A percentile compares a stretch with the other conserved stretches of the same genome.
phyloP scores from a whole-genome alignment of 64 coral and sea anemone genomes.

The Stylophora pistillata region DNA sequence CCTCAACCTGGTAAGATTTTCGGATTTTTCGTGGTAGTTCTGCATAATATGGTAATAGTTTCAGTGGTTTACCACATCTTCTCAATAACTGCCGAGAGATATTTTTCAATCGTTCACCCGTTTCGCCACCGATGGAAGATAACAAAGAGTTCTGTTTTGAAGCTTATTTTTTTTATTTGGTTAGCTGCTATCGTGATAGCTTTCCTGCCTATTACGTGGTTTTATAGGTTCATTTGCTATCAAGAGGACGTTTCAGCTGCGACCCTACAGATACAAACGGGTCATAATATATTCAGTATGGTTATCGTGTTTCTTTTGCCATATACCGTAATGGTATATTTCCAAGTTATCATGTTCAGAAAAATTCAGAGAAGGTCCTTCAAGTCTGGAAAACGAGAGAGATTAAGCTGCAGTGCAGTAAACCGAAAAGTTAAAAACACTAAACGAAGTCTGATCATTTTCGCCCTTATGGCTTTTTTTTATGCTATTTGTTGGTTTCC shows the following conservation, averaged over 20 bases:
- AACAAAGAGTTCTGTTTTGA: slow-evolving; percentile 28
- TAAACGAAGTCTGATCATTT: slow-evolving; percentile 30
- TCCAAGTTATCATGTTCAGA: slow-evolving; percentile 41
- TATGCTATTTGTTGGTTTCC: slow-evolving; percentile 53
- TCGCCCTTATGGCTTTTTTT: slow-evolving; percentile 39
- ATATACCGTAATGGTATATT: slow-evolving; percentile 44
- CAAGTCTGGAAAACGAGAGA: neutral
- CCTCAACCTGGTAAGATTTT: neutral
- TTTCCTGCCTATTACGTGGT: slow-evolving; percentile 5
- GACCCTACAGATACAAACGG: neutral
- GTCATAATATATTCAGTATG: slow-evolving; percentile 39
- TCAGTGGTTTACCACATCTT: slow-evolving; percentile 47
- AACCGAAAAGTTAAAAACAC: neutral
- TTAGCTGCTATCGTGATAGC: neutral
- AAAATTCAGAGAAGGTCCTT: neutral
- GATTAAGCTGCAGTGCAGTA: neutral
- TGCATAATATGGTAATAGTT: slow-evolving; percentile 22
- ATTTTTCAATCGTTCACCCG: slow-evolving; percentile 32
- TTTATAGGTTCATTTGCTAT: neutral
- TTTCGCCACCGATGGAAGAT: slow-evolving; percentile 38
- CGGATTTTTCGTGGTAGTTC: neutral
- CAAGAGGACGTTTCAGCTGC: neutral
- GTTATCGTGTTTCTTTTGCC: slow-evolving; percentile 46
- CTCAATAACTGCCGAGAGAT: slow-evolving; percentile 32
- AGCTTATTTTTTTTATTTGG: slow-evolving; percentile 13